Evolutionary conservation across 2,797 vertebrate genomes (phyloP), one percentile per base, ranked within the genome.

Genomic region (Coilia nasus): DNA sequence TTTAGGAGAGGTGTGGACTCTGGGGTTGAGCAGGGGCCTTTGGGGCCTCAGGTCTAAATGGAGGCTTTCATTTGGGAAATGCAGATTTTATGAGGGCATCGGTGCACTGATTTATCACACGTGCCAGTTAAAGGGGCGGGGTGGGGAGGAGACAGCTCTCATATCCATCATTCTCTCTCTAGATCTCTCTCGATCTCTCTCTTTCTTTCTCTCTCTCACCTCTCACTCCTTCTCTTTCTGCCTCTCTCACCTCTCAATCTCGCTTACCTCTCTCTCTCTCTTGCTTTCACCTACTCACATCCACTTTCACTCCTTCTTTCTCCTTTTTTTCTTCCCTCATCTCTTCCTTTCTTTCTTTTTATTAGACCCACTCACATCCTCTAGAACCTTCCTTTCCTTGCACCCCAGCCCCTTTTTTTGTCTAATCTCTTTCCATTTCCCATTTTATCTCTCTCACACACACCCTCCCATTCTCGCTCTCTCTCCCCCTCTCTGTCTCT

Each of bases 1-100:
- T 78, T 78, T 19, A 44, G 19, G 71, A 54, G 31, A 78, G 71
- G 35, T 15, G 2, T 19, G 17, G 71, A 6, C 1, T 15, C 17
- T 31, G 35, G 71, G 71, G 31, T 78, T 44, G 9, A 35, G 0
- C 23, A 44, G 35, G 71, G 71, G 71, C 17, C 31, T 78, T 9
- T 10, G 71, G 35, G 35, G 5, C 6, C 41, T 44, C 17, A 44
- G 31, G 71, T 78, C 71, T 78, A 78, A 78, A 78, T 78, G 31
- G 41, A 35, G 71, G 2, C 50, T 78, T 78, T 78, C 71, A 78
- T 78, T 78, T 78, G 71, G 35, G 71, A 78, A 78, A 78, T 78
- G 71, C 71, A 78, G 71, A 78, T 78, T 78, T 78, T 78, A 78
- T 78, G 71, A 78, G 71, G 71, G 6, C 71, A 78, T 21, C 17